Conservation (phyloP, 2,888 invertebrate species). For the Lutraria lutraria region DNA sequence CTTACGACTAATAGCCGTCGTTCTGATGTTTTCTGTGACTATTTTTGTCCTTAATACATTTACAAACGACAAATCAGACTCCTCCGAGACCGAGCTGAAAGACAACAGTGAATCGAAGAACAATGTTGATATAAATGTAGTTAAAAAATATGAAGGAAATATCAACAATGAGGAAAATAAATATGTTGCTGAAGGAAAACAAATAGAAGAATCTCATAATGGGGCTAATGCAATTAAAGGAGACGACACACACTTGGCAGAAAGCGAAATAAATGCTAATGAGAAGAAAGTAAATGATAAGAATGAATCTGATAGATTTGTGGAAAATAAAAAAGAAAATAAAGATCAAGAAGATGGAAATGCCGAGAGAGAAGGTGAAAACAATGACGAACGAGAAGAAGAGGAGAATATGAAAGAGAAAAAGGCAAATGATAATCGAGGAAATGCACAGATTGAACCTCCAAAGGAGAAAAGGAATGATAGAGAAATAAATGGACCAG, state of each 20-base stretch:
- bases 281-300: background rate
- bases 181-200: background rate
- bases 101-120: background rate
- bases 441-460: conserved; percentile 47
- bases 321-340: background rate
- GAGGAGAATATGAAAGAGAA: background rate
- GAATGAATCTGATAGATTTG: background rate
- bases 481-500: conserved; percentile 48
- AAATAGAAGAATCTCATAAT: conserved; percentile 25
- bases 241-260: background rate
- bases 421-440: conserved; percentile 35
- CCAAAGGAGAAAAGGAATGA: conserved; percentile 41
- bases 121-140: background rate
- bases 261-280: background rate
- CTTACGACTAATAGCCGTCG: conserved; percentile 8
- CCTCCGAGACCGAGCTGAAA: background rate
- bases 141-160: background rate
- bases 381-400: background rate
- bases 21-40: conserved; percentile 13
- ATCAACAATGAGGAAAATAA: background rate
- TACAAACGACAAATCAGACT: background rate
- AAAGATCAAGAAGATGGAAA: background rate
- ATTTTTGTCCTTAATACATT: conserved; percentile 18
- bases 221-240: conserved; percentile 27
- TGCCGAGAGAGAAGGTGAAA: background rate